These are phyloP conservation scores for Marmota monax DNA, from an alignment of 2,113 vertebrate species.

Conservation along the genomic window DNA sequence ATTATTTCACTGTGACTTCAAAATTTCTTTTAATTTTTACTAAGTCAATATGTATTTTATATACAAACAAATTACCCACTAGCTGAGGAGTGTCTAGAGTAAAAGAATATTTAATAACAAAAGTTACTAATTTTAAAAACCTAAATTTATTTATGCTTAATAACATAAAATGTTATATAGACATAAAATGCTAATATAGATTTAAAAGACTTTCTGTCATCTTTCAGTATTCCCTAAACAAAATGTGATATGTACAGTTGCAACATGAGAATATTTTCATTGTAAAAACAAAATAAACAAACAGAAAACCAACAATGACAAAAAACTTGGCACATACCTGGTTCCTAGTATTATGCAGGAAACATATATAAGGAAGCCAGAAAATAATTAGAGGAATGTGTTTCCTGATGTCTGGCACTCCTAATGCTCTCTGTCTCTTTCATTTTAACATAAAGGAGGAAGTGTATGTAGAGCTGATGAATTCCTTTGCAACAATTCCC, in stretches of 20 bases:
- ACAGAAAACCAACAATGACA: background rate
- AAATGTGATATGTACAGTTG: background rate
- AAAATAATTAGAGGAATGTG: background rate
- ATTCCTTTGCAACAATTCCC: constrained; percentile 98
- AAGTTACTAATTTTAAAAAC: constrained; percentile 38
- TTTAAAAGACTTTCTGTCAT: background rate
- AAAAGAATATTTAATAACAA: background rate
- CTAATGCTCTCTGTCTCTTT: background rate
- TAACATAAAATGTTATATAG: background rate
- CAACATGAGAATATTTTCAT: background rate
- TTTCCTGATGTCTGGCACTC: background rate
- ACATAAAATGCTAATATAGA: background rate
- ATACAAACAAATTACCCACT: background rate
- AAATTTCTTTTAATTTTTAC: background rate
- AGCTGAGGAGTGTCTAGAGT: background rate
- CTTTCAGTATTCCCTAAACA: background rate
- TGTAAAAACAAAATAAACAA: no score
- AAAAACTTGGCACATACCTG: background rate
- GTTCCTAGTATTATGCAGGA: background rate
- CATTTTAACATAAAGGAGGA: constrained; percentile 83
- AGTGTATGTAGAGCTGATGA: constrained; percentile 97
- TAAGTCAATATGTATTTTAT: background rate
- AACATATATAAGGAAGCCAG: background rate
- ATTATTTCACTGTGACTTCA: background rate
- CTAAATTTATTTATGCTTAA: background rate